Evolutionary conservation across 2,888 invertebrate genomes (phyloP), one percentile per base, ranked within the genome.

Genomic region (Lacanobia wlatinum): DNA sequence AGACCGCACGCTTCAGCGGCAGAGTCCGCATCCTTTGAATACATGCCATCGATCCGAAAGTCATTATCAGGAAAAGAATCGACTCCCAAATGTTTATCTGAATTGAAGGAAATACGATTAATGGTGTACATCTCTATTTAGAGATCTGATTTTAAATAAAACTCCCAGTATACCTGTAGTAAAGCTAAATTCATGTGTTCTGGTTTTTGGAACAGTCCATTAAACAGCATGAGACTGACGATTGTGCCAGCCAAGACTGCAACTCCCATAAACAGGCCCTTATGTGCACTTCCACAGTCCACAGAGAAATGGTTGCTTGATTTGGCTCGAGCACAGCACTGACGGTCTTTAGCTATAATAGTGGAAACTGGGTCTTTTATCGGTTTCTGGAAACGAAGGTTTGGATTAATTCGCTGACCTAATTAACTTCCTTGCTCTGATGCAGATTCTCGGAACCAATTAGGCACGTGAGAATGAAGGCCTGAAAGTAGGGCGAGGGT

Each of bases 221-320:
- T 97, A 90, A 98, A 98, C 73, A 97, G 95, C 89, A 98, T 97
- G 46, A 98, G 96, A 79, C 97, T 97, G 86, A 97, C 97, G 83
- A 97, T 97, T 53, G 98, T 97, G 7, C 97, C 96, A 1, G 97
- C 97, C 6, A 98, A 96, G 18, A 97, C 96, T 14, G 97, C 95
- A 62, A 98, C 97, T 7, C 98, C 96, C 92, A 94, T 91, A 85
- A 96, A 97, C 91, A 98, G 94, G 87, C 98, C 95, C 94, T 97
- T 97, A 90, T 98, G 97, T 16, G 98, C 97, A 82, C 97, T 97
- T 56, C 97, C 97, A 91, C 98, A 98, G 94, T 98, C 98, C 58
- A 98, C 97, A 1, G 97, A 97, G 91, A 97, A 97, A 86, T 97
- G 97, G 85, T 94, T 96, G 84, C 92, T 94, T 28, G 95, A 93